Base-by-base conservation (phyloP, 2,888 invertebrate genomes). In the Pseudanteris insignis region DNA sequence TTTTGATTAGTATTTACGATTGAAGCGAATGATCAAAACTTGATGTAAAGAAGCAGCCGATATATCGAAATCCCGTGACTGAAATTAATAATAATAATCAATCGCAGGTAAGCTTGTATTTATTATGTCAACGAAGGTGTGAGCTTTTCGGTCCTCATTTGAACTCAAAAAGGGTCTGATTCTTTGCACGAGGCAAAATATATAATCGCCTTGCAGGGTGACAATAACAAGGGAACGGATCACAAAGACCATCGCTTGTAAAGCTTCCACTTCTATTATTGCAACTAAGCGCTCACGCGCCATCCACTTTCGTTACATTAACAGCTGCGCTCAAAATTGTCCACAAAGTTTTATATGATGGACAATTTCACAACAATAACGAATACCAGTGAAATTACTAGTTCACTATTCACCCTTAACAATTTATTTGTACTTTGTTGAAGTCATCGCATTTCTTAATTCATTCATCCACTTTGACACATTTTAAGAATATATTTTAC, bases 11-110 rank as follows among this genome's bases (percentile, higher is more conserved):
- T n/a, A n/a, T n/a, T n/a, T n/a, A n/a, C n/a, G n/a, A n/a, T n/a
- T n/a, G n/a, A n/a, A n/a, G n/a, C n/a, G n/a, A n/a, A n/a, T n/a
- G n/a, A n/a, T n/a, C n/a, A n/a, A n/a, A n/a, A n/a, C n/a, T n/a
- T n/a, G n/a, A n/a, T n/a, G n/a, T n/a, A n/a, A n/a, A n/a, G n/a
- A n/a, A n/a, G n/a, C n/a, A n/a, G n/a, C n/a, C n/a, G n/a, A n/a
- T n/a, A n/a, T n/a, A n/a, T n/a, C n/a, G n/a, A n/a, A n/a, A n/a
- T 74, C 71, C 64, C 66, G 68, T 71, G 70, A 70, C n/a, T 63
- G 65, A 73, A 76, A 77, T 77, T 77, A n/a, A n/a, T n/a, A n/a
- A n/a, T 74, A 76, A 77, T 76, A 77, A 76, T 76, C 71, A 70
- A 66, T 64, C 60, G 57, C 65, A 65, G 66, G 63, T 63, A 59